phyloP scores from a whole-genome alignment of 2,888 invertebrate species.

The Dolomedes plantarius region DNA sequence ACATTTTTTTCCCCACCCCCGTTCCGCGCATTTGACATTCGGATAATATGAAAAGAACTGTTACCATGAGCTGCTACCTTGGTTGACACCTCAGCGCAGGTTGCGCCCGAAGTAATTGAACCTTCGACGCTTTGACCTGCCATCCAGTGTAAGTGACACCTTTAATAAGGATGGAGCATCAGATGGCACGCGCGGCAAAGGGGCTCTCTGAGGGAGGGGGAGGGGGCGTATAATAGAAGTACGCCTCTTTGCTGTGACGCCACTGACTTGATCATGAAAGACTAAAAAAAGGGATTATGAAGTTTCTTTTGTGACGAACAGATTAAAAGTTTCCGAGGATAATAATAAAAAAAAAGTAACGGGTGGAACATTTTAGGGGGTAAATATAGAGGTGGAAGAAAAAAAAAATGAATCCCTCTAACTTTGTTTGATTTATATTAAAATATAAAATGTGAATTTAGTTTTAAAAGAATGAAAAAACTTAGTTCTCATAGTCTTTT shows the following conservation, averaged over 20 bases:
- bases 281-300: background rate
- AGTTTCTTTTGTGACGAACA: constrained; percentile 9
- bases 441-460: background rate
- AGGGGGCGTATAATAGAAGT: background rate
- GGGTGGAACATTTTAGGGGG: background rate
- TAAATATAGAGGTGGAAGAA: background rate
- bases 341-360: background rate
- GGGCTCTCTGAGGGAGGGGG: background rate
- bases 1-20: background rate
- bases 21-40: background rate
- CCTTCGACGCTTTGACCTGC: constrained; percentile 54
- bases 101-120: constrained; percentile 37
- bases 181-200: constrained; percentile 33
- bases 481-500: no score
- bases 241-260: background rate
- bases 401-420: no score
- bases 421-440: background rate
- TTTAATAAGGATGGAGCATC: constrained; percentile 67
- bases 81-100: constrained; percentile 58
- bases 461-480: no score
- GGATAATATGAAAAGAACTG: constrained; percentile 6
- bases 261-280: background rate
- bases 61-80: constrained; percentile 30
- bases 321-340: background rate
- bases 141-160: constrained; percentile 63